Evolutionary conservation across 2,797 vertebrate species (phyloP).

Genomic region (Eutrigla gurnardus): DNA sequence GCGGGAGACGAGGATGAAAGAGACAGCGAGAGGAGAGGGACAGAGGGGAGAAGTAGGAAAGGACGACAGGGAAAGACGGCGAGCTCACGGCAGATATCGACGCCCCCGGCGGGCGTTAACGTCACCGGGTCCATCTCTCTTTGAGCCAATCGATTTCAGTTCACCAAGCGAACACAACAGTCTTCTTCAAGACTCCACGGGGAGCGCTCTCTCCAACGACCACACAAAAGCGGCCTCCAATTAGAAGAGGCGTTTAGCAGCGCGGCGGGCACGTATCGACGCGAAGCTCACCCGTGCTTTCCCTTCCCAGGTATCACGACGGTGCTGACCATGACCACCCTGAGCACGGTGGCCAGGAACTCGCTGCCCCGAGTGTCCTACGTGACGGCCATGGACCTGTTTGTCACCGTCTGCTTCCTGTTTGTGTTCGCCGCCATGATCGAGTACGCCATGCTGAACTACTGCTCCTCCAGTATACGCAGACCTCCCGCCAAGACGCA

Average conservation of each 20-base stretch:
- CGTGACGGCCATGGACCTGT: conserved; percentile 97
- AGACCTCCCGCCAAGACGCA: conserved; percentile 89
- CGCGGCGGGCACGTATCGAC: conserved; percentile 3
- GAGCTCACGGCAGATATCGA: conserved; percentile 44
- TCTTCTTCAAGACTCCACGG: conserved; percentile 24
- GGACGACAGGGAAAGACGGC: conserved; percentile 16
- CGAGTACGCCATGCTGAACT: conserved; percentile 97
- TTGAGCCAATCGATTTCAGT: conserved; percentile 65
- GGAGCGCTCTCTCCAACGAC: conserved; percentile 23
- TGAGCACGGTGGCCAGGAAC: conserved; percentile 96
- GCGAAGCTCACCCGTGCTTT: not conserved
- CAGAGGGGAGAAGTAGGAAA: conserved; percentile 17
- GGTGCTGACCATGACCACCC: conserved; percentile 96
- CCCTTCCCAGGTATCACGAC: conserved; percentile 91
- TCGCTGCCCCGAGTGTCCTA: conserved; percentile 96
- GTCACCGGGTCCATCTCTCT: conserved; percentile 53
- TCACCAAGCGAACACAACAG: conserved; percentile 40
- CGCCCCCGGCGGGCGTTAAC: conserved; percentile 52
- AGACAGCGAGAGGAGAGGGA: conserved; percentile 31
- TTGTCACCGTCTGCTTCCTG: conserved; percentile 97
- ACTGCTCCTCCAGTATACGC: conserved; percentile 89
- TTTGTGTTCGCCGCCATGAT: conserved; percentile 98
- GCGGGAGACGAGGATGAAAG: conserved; percentile 77
- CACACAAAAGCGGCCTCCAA: conserved; percentile 10
- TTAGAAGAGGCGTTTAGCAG: conserved; percentile 2